Percentiles rank a stretch among this genome's conserved stretches.
Evolutionary conservation across 2,113 vertebrate species (phyloP).

Genomic region (Leptobrachium leishanense): DNA sequence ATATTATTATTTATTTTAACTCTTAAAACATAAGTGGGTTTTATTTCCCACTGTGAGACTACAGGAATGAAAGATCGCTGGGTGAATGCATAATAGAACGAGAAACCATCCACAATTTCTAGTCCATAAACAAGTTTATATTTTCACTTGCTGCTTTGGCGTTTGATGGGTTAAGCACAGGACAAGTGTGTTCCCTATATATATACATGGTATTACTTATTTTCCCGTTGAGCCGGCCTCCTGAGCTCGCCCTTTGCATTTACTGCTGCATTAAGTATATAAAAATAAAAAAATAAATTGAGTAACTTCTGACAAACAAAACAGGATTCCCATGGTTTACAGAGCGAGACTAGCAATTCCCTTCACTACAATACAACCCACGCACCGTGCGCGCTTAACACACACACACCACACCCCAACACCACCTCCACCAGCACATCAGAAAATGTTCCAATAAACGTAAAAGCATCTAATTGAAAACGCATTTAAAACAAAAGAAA

Average conservation of each 20-base stretch:
- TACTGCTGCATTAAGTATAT: background rate
- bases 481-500: constrained; percentile 3
- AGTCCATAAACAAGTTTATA: too few species aligned
- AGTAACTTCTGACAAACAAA: background rate
- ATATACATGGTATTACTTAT: background rate
- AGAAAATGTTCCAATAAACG: constrained; percentile 17
- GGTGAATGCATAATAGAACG: too few species aligned
- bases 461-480: constrained; percentile 13
- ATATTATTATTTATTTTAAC: too few species aligned
- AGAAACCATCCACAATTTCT: too few species aligned
- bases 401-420: too few species aligned
- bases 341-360: background rate
- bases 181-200: background rate
- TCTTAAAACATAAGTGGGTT: too few species aligned
- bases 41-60: too few species aligned
- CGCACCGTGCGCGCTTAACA: background rate
- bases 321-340: background rate
- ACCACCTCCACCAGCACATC: background rate
- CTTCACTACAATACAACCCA: background rate
- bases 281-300: background rate
- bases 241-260: background rate
- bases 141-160: too few species aligned
- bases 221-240: background rate
- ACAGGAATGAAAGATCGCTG: too few species aligned
- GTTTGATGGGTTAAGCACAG: too few species aligned